Evolutionary conservation across 2,113 vertebrate species (phyloP), one percentile per base, ranked within the genome.

Genomic region (Tachycineta bicolor): DNA sequence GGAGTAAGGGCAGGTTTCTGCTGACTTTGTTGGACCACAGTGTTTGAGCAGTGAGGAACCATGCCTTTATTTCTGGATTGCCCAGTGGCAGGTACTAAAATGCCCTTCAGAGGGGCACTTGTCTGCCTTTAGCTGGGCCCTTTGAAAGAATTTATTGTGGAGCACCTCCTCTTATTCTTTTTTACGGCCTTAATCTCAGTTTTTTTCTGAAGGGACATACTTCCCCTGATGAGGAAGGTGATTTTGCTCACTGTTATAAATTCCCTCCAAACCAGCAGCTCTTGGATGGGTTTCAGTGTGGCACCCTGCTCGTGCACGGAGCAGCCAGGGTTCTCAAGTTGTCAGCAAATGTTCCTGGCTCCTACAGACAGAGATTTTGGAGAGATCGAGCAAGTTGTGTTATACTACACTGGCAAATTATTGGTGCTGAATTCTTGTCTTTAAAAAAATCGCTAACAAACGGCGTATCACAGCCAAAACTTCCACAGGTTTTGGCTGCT

Each of bases 1-100:
- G 79, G 76, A 90, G 60, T 4, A 33, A 93, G 91, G 84, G 46
- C 82, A 76, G 22, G 29, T 88, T 96, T 96, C 81, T 95, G 84
- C 63, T 87, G 63, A 23, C 31, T 58, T 70, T 12, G 44, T 19
- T 43, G 44, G 60, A 21, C n/a, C 62, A 52, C 11, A 24, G 39
- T 37, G 11, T 85, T 71, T 60, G 44, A 53, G 17, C 41, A 78
- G 34, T 13, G 62, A 69, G 67, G 71, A 73, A 5, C 6, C 3
- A 3, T 3, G 7, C 24, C 23, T 84, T 87, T 71, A 10, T 82
- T 84, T 82, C 47, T 87, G 26, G 19, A 22, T 63, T 71, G 55
- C 14, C 37, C 34, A 6, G 8, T 62, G 71, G 33, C 68, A 60
- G 53, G 11, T 22, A 9, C 9, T 60, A 2, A 55, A 71, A 17